Conservation (phyloP, 2,888 invertebrate genomes). For the Rhingia rostrata region DNA sequence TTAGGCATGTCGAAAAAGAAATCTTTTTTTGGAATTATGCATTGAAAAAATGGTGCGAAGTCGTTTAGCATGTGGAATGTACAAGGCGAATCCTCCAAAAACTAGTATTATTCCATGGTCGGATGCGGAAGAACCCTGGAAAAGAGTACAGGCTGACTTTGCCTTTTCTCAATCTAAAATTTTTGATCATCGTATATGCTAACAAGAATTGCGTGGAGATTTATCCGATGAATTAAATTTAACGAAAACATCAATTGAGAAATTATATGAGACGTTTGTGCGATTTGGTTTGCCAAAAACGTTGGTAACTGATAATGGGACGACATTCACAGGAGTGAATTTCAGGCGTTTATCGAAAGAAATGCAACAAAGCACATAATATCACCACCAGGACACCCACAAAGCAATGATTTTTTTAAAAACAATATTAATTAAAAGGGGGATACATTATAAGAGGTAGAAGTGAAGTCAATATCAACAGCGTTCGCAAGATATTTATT, state of each 20-base stretch:
- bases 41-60: constrained; percentile 19
- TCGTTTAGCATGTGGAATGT: too few relatives aligned
- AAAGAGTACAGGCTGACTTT: neutral
- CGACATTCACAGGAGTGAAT: constrained; percentile 24
- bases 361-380: constrained; percentile 14
- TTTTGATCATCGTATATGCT: neutral
- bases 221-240: constrained; percentile 8
- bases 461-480: constrained; percentile 3
- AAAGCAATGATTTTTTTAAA: constrained; percentile 29
- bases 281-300: constrained; percentile 26
- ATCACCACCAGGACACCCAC: constrained; percentile 17
- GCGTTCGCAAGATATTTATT: constrained; percentile 17
- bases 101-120: constrained; percentile 2
- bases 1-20: constrained; percentile 6
- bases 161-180: constrained; percentile 24
- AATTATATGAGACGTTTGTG: constrained; percentile 15
- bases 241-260: neutral
- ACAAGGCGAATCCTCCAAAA: too few relatives aligned
- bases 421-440: constrained; percentile 6
- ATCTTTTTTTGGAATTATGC: neutral
- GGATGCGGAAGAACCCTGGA: neutral
- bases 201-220: constrained; percentile 14
- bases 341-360: constrained; percentile 4
- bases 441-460: too few relatives aligned
- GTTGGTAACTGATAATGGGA: constrained; percentile 27